Evolutionary conservation across 2,113 vertebrate genomes (phyloP), one percentile per base, ranked within the genome.

Genomic region (Danionella cerebrum): DNA sequence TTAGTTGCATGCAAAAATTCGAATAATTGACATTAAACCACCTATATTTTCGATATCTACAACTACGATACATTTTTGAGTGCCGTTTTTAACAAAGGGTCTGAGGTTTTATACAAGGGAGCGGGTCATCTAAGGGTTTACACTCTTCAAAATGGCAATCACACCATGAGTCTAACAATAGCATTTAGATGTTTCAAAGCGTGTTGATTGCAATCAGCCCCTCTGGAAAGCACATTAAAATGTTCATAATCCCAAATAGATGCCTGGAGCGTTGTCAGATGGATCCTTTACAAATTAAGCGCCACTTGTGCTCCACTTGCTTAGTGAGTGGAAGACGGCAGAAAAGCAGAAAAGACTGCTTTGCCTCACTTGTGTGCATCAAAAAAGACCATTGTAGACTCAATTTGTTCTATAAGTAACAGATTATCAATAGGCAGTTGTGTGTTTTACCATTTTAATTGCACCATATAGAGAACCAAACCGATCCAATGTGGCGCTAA

Each of bases 171-270:
- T 12, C n/a, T 27, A 6, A 18, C n/a, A n/a, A n/a, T n/a, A 47
- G 44, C 66, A 59, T 62, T n/a, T n/a, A n/a, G n/a, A n/a, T n/a
- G n/a, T n/a, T n/a, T n/a, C n/a, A n/a, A n/a, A n/a, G n/a, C n/a
- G n/a, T n/a, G n/a, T 54, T 70, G 54, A 74, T 67, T 74, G 67
- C 57, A 75, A 75, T 75, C 73, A 75, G 33, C 53, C 47, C 29
- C 52, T 45, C 22, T 59, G 35, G 41, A 16, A 27, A 51, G 39
- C 39, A 67, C 39, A 52, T 70, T 63, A 39, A 70, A 67, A 70
- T 59, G 52, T 60, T 70, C 48, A 55, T 44, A 67, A 60, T 60
- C 58, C 39, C 67, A 68, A 74, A 65, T 38, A 67, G 31, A 50
- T 5, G 60, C 55, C 64, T 63, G 44, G 44, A 36, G 45, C 65